Evolutionary conservation across 2,888 invertebrate species (phyloP).

Genomic region (Philaethria dido): DNA sequence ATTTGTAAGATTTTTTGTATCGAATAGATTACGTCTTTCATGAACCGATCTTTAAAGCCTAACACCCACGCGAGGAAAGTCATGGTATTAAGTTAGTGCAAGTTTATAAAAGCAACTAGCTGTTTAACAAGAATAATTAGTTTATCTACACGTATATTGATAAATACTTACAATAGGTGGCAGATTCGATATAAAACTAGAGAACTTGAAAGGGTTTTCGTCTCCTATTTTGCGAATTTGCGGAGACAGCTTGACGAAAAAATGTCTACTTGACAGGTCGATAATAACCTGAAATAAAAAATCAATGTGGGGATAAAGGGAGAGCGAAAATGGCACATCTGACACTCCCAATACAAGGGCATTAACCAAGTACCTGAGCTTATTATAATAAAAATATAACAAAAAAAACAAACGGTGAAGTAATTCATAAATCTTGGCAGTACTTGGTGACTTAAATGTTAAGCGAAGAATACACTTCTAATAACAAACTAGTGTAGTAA

Average conservation of each 20-base stretch:
- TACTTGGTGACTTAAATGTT: slow-evolving; percentile 34
- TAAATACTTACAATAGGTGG: slow-evolving; percentile 77
- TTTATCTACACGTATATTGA: background rate
- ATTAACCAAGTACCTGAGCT: slow-evolving; percentile 41
- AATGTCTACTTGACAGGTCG: slow-evolving; percentile 83
- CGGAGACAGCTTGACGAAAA: slow-evolving; percentile 72
- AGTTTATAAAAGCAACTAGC: slow-evolving; percentile 27
- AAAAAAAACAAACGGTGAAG: slow-evolving; percentile 32
- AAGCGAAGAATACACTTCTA: slow-evolving; percentile 41
- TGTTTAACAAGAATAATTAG: slow-evolving; percentile 10
- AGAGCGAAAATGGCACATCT: slow-evolving; percentile 37
- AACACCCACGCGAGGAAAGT: slow-evolving; percentile 46
- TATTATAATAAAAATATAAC: slow-evolving; percentile 38
- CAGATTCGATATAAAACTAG: slow-evolving; percentile 82
- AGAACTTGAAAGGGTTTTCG: slow-evolving; percentile 81
- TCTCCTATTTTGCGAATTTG: slow-evolving; percentile 83
- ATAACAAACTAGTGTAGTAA: slow-evolving; percentile 32
- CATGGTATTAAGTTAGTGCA: slow-evolving; percentile 28
- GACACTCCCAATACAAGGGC: slow-evolving; percentile 39
- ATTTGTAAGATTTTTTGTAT: background rate
- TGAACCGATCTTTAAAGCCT: slow-evolving; percentile 26
- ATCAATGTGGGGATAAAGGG: slow-evolving; percentile 69
- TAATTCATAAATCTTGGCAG: slow-evolving; percentile 30
- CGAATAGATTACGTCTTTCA: slow-evolving; percentile 29
- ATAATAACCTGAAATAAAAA: slow-evolving; percentile 82